Evolutionary conservation across 1,140 invertebrate species (phyloP).

Genomic region (Drosophila repleta): DNA sequence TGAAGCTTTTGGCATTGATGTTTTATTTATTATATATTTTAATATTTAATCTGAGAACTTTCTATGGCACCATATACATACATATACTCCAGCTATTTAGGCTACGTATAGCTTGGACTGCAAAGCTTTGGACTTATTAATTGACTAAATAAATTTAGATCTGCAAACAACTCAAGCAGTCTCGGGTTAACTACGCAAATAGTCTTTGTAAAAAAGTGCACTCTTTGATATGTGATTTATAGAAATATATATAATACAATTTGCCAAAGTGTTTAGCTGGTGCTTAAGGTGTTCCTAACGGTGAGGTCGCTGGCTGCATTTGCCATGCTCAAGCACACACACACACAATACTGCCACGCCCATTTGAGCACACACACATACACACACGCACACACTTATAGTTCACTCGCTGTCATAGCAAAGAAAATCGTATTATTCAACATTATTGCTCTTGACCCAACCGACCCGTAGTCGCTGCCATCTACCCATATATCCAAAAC

Average conservation of each 20-base stretch:
- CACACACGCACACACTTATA: not conserved
- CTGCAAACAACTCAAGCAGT: no score
- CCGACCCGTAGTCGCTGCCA: constrained; percentile 7
- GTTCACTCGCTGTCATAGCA: constrained; percentile 25
- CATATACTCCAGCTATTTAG: no score
- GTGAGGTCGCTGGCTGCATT: constrained; percentile 20
- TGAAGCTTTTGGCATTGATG: no score
- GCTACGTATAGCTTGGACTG: no score
- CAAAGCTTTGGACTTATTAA: no score
- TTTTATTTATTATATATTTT: no score
- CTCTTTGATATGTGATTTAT: no score
- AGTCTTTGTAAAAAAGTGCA: no score
- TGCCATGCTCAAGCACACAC: constrained; percentile 13
- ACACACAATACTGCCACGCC: constrained; percentile 17
- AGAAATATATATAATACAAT: not conserved
- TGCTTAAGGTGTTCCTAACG: constrained; percentile 17
- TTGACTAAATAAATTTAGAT: no score
- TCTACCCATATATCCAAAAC: constrained; percentile 45
- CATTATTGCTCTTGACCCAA: constrained; percentile 66
- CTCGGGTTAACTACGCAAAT: no score
- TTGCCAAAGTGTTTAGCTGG: not conserved
- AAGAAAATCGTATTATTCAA: constrained; percentile 58
- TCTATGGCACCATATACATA: no score
- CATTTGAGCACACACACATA: constrained; percentile 18
- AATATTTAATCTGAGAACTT: no score